Base-by-base conservation (phyloP, 1,140 invertebrate species). In the Eueides isabella region DNA sequence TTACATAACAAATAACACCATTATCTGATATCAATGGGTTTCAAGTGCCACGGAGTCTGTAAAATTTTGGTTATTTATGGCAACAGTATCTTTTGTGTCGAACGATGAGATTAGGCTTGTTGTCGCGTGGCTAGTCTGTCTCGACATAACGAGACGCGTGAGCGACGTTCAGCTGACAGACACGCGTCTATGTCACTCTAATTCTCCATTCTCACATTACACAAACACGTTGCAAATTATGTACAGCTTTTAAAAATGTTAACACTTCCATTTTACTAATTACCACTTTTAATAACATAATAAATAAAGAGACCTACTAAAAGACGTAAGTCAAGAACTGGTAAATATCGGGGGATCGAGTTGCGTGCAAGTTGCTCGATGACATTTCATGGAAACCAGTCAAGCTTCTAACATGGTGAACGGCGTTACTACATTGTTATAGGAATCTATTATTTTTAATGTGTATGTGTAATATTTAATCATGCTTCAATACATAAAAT, bases 111-210 rank as follows among this genome's bases (percentile, higher is more conserved):
- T 68, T 68, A 68, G 44, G 28, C 41, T 9, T 73, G 71, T 64
- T 61, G 79, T 68, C 76, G 84, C 78, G 75, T 72, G 75, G 87
- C 38, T 85, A 82, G 75, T 85, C 31, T 33, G 11, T 7, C 31
- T 11, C 14, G 85, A 87, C 80, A 76, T 90, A 89, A 92, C 88
- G 83, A 84, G 88, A 90, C 87, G 81, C 70, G 71, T 77, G 87
- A 89, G 77, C 81, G 89, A 90, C 90, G 86, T 77, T 65, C 83
- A 84, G 72, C 77, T 86, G 87, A 91, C 88, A 80, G 77, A 79
- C 89, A 86, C 86, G 88, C 78, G 84, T 75, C 80, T 65, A 67
- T 72, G 71, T 78, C 77, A 83, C 82, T 72, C 67, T 79, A 80
- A 80, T 80, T 78, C 79, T 78, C 78, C 72, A 78, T 77, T 75